Evolutionary conservation across 1,140 invertebrate genomes (phyloP), one percentile per base, ranked within the genome.

Genomic region (Drosophila kepulauana): DNA sequence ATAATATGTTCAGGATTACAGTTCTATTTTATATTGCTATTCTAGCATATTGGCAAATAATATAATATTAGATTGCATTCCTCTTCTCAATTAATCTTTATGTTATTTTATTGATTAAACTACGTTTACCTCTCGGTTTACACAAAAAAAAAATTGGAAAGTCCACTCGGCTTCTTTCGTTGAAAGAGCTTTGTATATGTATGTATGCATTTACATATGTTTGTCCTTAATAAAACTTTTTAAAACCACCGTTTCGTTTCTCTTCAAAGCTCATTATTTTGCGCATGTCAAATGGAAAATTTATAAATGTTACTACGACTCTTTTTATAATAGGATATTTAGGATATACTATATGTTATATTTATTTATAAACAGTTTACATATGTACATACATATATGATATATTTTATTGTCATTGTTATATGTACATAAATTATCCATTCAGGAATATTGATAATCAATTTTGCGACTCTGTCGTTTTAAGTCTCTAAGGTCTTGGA

Each of bases 1-100:
- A 61, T 78, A 51, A 75, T 45, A 38, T 38, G 35, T 10, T 38
- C 3, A 78, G 78, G 71, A 82, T 71, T 71, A 30, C 33, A 33
- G 2, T 16, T 13, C 15, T 48, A 16, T 7, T 48, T 38, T 3
- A 10, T 10, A 10, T 38, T 38, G 7, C 33, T 33, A 10, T 8
- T 38, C 10, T 1, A 3, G 8, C 8, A 8, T 38, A 38, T 10
- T 38, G 2, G 11, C 20, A 25, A 25, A 25, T 25, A 25, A 25
- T 25, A 25, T 25, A 25, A 25, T 25, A 25, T 3, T 25, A 38
- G 10, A 38, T 38, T 38, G 8, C 8, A 38, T 38, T 38, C 2
- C 10, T 38, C 35, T 10, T 38, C 2, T 38, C 8, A 38, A 7
- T 10, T 38, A 38, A 38, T 3, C 8, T 38, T 38, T 8, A 10